Conservation (phyloP, 1,140 invertebrate genomes). For the Trichogramma pretiosum region DNA sequence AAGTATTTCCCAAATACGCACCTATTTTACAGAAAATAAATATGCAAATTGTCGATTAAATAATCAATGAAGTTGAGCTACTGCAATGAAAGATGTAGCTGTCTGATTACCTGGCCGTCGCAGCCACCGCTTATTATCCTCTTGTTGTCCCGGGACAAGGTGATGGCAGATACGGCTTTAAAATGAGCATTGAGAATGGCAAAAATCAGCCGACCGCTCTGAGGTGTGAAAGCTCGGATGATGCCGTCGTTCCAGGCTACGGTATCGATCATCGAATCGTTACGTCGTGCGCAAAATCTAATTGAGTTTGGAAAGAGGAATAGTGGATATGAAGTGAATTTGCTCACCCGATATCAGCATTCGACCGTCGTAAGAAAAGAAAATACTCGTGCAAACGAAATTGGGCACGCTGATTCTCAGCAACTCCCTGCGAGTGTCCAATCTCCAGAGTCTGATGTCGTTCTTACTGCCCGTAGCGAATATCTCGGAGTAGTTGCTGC, state of each 20-base stretch:
- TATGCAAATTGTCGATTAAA: background rate
- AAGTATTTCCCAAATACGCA: constrained; percentile 66
- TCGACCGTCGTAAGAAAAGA: constrained; percentile 69
- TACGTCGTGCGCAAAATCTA: no score
- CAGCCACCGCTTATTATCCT: constrained; percentile 76
- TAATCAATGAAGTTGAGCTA: background rate
- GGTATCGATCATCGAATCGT: no score
- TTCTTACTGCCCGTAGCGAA: constrained; percentile 79
- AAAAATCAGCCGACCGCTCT: constrained; percentile 70
- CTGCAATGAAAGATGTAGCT: background rate
- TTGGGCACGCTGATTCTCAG: constrained; percentile 76
- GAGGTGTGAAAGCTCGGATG: constrained; percentile 75
- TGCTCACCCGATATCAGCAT: constrained; percentile 61
- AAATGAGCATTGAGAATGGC: constrained; percentile 78
- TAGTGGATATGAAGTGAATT: background rate
- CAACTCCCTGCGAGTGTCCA: constrained; percentile 65
- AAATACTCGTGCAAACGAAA: constrained; percentile 70
- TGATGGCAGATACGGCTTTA: constrained; percentile 73
- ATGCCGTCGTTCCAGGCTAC: constrained; percentile 82
- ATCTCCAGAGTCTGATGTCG: constrained; percentile 77
- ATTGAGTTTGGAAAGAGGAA: constrained; percentile 3
- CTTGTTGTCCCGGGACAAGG: constrained; percentile 60
- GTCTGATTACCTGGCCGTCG: constrained; percentile 62
- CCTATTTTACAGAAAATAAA: constrained; percentile 39
- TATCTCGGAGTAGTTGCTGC: constrained; percentile 65